A percentile compares a stretch with the other conserved stretches of the same genome.
These are phyloP conservation scores for Ibidorhyncha struthersii DNA, from an alignment of 2,113 vertebrate species.

Conservation along the genomic window DNA sequence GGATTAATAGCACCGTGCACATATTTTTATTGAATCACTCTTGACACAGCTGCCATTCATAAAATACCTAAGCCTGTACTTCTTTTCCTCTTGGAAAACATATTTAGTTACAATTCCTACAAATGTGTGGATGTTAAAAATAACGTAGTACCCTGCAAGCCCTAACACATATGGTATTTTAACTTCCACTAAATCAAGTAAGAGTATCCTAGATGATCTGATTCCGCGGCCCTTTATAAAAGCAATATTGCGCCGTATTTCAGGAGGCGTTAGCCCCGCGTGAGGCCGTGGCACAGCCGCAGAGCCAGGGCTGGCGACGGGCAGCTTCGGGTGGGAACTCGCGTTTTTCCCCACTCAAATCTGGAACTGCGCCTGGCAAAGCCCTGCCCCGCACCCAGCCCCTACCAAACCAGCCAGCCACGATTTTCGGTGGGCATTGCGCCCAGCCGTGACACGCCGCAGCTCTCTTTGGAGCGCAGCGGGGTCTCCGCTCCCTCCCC, in stretches of 20 bases:
- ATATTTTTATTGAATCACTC: not conserved
- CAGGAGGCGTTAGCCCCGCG: no score
- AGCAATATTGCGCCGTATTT: accelerated
- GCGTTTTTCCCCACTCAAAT: not conserved
- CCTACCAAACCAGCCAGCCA: accelerated
- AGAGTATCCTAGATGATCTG: not conserved
- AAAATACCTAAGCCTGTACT: not conserved
- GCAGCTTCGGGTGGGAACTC: accelerated
- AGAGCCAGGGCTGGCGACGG: not conserved
- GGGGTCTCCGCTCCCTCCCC: not conserved
- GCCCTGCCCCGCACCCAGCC: not conserved
- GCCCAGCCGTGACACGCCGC: accelerated
- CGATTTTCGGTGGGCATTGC: accelerated
- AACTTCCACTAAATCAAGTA: not conserved
- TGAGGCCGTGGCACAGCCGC: not conserved
- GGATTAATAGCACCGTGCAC: not conserved
- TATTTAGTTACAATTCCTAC: not conserved
- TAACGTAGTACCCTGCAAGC: not conserved
- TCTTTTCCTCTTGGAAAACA: not conserved
- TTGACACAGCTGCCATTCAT: not conserved
- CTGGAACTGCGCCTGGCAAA: not conserved
- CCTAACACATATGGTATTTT: not conserved
- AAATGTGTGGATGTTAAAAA: not conserved
- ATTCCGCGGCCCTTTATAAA: no score
- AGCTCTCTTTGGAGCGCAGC: not conserved